These are phyloP conservation scores for Aporophyla nigra DNA, from an alignment of 2,888 invertebrate genomes.

Conservation along the genomic window DNA sequence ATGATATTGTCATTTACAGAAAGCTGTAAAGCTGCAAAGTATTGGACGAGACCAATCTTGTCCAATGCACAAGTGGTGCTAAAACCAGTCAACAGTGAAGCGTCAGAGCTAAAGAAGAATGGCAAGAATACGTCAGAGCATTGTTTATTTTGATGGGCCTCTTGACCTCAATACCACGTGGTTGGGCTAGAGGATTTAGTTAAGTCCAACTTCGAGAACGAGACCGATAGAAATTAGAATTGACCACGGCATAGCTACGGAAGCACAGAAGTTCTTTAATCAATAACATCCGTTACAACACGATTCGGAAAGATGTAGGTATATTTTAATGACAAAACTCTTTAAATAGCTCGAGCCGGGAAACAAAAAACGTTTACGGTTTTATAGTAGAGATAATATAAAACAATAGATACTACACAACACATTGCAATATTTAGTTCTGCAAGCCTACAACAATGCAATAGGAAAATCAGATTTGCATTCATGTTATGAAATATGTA, in stretches of 20 bases:
- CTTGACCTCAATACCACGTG: slow-evolving; percentile 3
- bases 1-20: slow-evolving; percentile 3
- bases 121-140: not conserved
- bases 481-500: slow-evolving; percentile 56
- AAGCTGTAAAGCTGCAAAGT: slow-evolving; percentile 26
- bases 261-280: not conserved
- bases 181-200: not conserved
- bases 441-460: slow-evolving; percentile 63
- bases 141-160: slow-evolving; percentile 1
- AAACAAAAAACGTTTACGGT: slow-evolving; percentile 2
- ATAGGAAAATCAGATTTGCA: slow-evolving; percentile 69
- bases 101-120: not conserved
- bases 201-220: not conserved
- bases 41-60: slow-evolving; percentile 3
- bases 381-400: slow-evolving; percentile 51
- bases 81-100: not conserved
- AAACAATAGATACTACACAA: slow-evolving; percentile 58
- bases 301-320: not conserved
- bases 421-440: slow-evolving; percentile 58
- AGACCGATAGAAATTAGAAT: not conserved
- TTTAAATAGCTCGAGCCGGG: not conserved
- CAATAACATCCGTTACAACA: not conserved
- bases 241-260: not conserved
- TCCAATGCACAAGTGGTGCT: not conserved
- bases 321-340: slow-evolving; percentile 5